Evolutionary conservation across 2,797 vertebrate species (phyloP), one percentile per base, ranked within the genome.

Genomic region (Sebastes glaucus): DNA sequence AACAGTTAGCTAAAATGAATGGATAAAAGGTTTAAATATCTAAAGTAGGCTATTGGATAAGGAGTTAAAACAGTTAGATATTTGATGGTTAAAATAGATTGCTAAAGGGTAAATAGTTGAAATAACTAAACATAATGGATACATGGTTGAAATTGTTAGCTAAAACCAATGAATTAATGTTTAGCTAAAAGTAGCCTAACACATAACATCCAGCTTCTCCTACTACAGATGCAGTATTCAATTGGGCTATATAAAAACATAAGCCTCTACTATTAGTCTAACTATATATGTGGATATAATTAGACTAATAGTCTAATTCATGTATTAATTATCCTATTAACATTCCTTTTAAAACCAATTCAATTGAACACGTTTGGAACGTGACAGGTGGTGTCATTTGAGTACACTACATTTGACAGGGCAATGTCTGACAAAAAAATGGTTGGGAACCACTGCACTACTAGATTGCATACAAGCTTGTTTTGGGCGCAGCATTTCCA

Each of bases 401-500:
- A 56, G 7, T 53, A 14, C 23, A 66, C 7, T 33, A 35, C 38
- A 20, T 30, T 7, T 63, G 80, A 66, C 55, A 10, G 42, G 27
- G 16, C n/a, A 14, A 20, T 10, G 11, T 62, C 64, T 32, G 33
- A 73, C 23, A 38, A 68, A 68, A 63, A 9, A 66, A 25, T 30
- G 4, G 13, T 52, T 55, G 32, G 42, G 22, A 62, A 66, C 38
- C 4, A 25, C 46, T 20, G 55, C 20, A n/a, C 55, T 2, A 10
- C 55, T 33, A 32, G 53, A 70, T 80, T 85, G 82, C 74, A 78
- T 67, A 74, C 82, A 80, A 78, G 61, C 27, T 69, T 87, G 75
- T 89, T 88, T 86, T 87, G 76, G 69, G 66, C 3, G 28, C 72
- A 82, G 74, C 55, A 60, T 85, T 93, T 93, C 80, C 80, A 86